Evolutionary conservation across 2,888 invertebrate genomes (phyloP).

Genomic region (Pseudococcus viburni): DNA sequence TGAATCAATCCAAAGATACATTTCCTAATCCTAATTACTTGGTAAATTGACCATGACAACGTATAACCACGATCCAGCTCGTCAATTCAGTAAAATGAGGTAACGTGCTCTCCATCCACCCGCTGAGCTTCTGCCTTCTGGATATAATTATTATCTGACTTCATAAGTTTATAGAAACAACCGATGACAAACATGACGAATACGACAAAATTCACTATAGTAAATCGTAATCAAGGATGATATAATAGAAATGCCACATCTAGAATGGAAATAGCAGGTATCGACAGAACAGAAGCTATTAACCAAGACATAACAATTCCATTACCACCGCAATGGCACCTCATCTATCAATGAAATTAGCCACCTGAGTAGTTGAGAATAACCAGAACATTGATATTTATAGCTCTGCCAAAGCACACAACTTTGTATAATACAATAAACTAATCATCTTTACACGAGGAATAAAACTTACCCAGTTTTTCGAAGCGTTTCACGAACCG

Average conservation of each 20-base stretch:
- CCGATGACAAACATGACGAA: not conserved
- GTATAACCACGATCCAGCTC: no score
- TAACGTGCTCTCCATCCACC: not conserved
- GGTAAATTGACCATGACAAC: no score
- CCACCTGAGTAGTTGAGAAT: conserved; percentile 11
- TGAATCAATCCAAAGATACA: no score
- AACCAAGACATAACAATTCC: conserved; percentile 13
- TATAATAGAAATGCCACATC: not conserved
- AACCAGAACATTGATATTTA: conserved; percentile 10
- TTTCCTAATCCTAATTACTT: no score
- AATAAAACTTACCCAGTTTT: not conserved
- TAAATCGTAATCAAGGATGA: not conserved
- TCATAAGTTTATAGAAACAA: no score
- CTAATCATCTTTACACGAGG: not conserved
- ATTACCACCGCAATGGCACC: not conserved
- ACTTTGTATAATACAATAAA: not conserved
- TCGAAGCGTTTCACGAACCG: not conserved
- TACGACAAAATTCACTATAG: not conserved
- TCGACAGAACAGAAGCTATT: not conserved
- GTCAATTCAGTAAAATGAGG: no score
- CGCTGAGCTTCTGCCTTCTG: no score
- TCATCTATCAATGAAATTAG: conserved; percentile 3
- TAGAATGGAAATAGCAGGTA: not conserved
- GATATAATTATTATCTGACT: no score
- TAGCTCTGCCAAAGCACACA: not conserved